These are phyloP conservation scores for Drosophila quasianomalipes DNA, from an alignment of 2,888 invertebrate species.

Conservation along the genomic window DNA sequence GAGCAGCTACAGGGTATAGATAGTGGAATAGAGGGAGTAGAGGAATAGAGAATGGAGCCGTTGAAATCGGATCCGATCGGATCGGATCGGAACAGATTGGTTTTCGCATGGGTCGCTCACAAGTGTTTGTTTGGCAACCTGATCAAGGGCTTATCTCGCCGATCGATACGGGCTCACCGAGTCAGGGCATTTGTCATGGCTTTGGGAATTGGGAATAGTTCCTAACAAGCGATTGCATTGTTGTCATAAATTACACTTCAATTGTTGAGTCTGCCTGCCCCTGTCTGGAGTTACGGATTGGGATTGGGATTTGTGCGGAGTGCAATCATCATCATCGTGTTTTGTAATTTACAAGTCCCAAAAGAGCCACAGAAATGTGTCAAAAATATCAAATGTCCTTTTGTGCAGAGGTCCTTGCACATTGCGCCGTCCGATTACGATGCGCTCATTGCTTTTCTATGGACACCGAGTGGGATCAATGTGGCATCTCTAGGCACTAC, in stretches of 20 bases:
- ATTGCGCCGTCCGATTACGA: slow-evolving; percentile 41
- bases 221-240: slow-evolving; percentile 56
- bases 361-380: slow-evolving; percentile 55
- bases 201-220: slow-evolving; percentile 42
- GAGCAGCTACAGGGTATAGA: not conserved
- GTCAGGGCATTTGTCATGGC: slow-evolving; percentile 72
- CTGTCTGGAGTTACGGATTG: slow-evolving; percentile 2
- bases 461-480: slow-evolving; percentile 14
- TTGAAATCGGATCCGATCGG: slow-evolving; percentile 8
- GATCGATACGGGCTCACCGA: slow-evolving; percentile 55
- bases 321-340: slow-evolving; percentile 62
- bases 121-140: slow-evolving; percentile 76
- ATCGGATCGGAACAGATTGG: not conserved
- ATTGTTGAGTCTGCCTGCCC: slow-evolving; percentile 57
- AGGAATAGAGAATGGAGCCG: not conserved
- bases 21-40: not conserved
- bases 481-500: slow-evolving; percentile 50
- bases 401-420: slow-evolving; percentile 47
- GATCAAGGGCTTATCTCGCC: slow-evolving; percentile 78
- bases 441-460: slow-evolving; percentile 69
- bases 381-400: slow-evolving; percentile 81
- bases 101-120: slow-evolving; percentile 21
- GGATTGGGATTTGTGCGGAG: slow-evolving; percentile 8
- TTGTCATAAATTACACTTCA: slow-evolving; percentile 80
- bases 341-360: slow-evolving; percentile 68